Evolutionary conservation across 2,797 vertebrate genomes (phyloP), one percentile per base, ranked within the genome.

Genomic region (Geotrypetes seraphini): DNA sequence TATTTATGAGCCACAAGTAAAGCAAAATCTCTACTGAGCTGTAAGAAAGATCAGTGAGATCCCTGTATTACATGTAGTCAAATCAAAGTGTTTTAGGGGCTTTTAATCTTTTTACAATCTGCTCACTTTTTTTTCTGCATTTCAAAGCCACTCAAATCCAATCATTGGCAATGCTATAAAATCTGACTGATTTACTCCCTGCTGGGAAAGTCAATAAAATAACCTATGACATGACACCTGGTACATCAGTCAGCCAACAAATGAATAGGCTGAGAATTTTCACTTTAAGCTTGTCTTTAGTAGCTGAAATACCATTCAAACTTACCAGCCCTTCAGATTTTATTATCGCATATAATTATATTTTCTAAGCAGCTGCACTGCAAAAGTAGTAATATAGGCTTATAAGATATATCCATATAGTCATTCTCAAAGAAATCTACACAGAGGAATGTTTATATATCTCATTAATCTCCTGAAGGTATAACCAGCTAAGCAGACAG

Each of bases 151-250:
- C 21, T 47, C 16, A 23, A 39, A 8, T 28, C 41, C 14, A 46
- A 28, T 41, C 39, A 49, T 11, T 46, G 13, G 8, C 46, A 57
- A 37, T 25, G 13, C 21, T 33, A 6, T 39, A 36, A 65, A 62
- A 29, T 5, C 7, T 31, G 28, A 6, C 3, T 55, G 37, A 64
- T 63, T 36, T 47, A 53, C 56, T 33, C 38, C 50, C 26, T 41
- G 5, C 34, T 50, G 22, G 2, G 16, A 52, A 63, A 58, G 30
- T 44, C 44, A 32, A 44, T 53, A 28, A 50, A 52, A 39, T 8
- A 50, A 24, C 12, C 24, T 33, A 40, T 1, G 26, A 29, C 12
- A 39, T 56, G 32, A 36, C 36, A 54, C 44, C 33, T 20, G 43
- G 21, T 7, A 41, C n/a, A 35, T 57, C 19, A 51, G n/a, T 37